These are phyloP conservation scores for Drosophila kepulauana DNA, from an alignment of 1,140 invertebrate genomes.

Conservation along the genomic window DNA sequence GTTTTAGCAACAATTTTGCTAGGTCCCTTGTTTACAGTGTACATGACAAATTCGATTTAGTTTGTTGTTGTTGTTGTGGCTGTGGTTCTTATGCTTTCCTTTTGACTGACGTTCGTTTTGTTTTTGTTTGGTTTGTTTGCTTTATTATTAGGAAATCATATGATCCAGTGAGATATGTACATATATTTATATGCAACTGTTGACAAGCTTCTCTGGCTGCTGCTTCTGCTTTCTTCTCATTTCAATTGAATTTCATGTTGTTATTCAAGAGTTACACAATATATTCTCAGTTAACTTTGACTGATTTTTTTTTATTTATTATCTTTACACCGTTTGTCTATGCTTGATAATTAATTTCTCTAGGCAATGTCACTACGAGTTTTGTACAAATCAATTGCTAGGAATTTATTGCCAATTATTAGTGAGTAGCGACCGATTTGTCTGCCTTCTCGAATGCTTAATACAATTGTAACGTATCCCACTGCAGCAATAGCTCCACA, in stretches of 20 bases:
- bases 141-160: slow-evolving; percentile 58
- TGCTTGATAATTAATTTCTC: slow-evolving; percentile 24
- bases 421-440: slow-evolving; percentile 19
- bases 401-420: slow-evolving; percentile 50
- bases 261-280: slow-evolving; percentile 70
- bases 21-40: slow-evolving; percentile 93
- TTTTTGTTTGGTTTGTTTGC: slow-evolving; percentile 51
- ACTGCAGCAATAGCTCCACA: slow-evolving; percentile 18
- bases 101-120: slow-evolving; percentile 12
- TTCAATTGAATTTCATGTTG: slow-evolving; percentile 46
- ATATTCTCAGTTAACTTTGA: slow-evolving; percentile 47
- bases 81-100: slow-evolving; percentile 1
- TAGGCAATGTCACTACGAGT: slow-evolving; percentile 1
- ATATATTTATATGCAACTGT: slow-evolving; percentile 32
- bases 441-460: slow-evolving; percentile 37
- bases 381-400: slow-evolving; percentile 53
- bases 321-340: slow-evolving; percentile 12
- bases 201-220: slow-evolving; percentile 30
- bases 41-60: slow-evolving; percentile 86
- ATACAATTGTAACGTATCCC: slow-evolving; percentile 45
- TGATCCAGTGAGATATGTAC: slow-evolving; percentile 34
- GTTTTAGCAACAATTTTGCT: slow-evolving; percentile 95
- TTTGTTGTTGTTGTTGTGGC: slow-evolving; percentile 21
- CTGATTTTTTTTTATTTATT: slow-evolving; percentile 30
- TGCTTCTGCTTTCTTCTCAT: slow-evolving; percentile 34